Evolutionary conservation across 2,797 vertebrate species (phyloP), one percentile per base, ranked within the genome.

Genomic region (Enteromius unitaeniatus): DNA sequence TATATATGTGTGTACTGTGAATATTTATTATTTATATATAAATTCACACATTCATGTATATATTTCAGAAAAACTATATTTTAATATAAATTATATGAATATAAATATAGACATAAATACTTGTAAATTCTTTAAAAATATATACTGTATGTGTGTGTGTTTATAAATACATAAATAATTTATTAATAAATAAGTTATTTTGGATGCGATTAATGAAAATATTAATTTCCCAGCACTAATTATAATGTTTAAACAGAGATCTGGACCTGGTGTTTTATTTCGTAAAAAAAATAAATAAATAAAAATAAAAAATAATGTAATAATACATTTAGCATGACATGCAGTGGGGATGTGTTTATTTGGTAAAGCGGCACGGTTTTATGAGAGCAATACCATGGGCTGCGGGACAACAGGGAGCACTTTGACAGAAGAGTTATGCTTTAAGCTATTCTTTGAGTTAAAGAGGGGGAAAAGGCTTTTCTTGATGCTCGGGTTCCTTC

Each of bases 381-480:
- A 82, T 91, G 94, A 91, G 90, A 94, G 93, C 91, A 96, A 96
- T 97, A 98, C 97, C 98, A 99, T 97, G 89, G 98, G 96, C 90
- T 97, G 96, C 94, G 96, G 95, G 93, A 98, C 97, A 96, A 98
- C 97, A 93, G 98, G 97, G 90, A 98, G 96, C 93, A 97, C 97
- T 97, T 97, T 99, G 95, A 97, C 96, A 95, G 98, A 97, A 92
- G 97, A 96, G 92, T 96, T 98, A 97, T 96, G 96, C 96, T 99
- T 99, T 97, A 99, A 96, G 96, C 97, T 97, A 97, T 96, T 99
- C 97, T 99, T 99, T 96, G 98, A 97, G 96, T 96, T 98, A 97
- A 99, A 99, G 95, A 99, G 97, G 93, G 98, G 98, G 92, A 99
- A 99, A 95, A 99, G 98, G 94, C 97, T 98, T 98, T 99, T 99